Base-by-base conservation (phyloP, 2,113 vertebrate species). In the Gymnogyps californianus region DNA sequence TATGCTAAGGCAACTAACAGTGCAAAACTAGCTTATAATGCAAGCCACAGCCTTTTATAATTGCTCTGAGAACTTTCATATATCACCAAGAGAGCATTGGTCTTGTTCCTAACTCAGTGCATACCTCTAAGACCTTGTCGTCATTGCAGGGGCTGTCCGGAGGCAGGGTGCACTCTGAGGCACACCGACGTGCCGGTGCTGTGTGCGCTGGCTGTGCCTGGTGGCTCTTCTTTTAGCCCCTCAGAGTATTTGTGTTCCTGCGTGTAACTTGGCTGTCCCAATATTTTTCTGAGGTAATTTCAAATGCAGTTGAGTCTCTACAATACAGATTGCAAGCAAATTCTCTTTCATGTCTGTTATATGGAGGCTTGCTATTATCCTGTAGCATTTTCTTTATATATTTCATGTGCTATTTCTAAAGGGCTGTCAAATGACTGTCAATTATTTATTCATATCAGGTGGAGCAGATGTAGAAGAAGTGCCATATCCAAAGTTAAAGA, bases 381-480 rank as follows among this genome's bases (percentile, higher is more conserved):
- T 40, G 36, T n/a, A 91, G 71, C 65, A 16, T 49, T 82, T 87
- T 67, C 72, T 93, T 94, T 95, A 47, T 79, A 4, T 46, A 25
- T 79, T 89, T 72, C 10, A 9, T 44, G 52, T 34, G 34, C 74
- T 72, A n/a, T 49, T 87, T 91, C 77, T 78, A 91, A 92, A 92
- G 75, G 69, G 31, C 65, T 96, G 74, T 91, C 91, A 91, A 78
- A 64, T 38, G 65, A n/a, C 78, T 95, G 91, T 24, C 95, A 94
- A 51, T 93, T 92, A 87, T 89, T 96, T 96, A 95, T 97, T 96
- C 87, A 61, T 72, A 66, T 89, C 91, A 91, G 61, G 70, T 72
- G 81, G 66, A 92, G 72, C 61, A 91, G 83, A 64, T 44, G 80
- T 79, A 59, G 90, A 91, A 52, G 34, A 93, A 55, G 69, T 92